These are phyloP conservation scores for Heliothis peltigera DNA, from an alignment of 2,888 invertebrate genomes.

Conservation along the genomic window DNA sequence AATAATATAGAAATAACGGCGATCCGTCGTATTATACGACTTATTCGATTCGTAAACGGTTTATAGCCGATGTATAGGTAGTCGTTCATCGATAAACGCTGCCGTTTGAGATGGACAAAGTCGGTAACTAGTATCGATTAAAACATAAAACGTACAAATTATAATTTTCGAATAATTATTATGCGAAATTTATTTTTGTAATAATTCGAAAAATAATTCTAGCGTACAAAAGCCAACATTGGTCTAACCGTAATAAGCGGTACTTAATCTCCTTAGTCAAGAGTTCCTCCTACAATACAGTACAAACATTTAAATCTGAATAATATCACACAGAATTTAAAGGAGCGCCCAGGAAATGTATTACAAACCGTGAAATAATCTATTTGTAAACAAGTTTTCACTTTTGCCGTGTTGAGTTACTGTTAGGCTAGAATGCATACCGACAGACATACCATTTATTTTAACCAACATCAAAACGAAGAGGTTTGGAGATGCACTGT, in stretches of 20 bases:
- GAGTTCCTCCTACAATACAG: neutral
- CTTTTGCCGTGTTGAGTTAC: neutral
- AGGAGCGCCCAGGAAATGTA: slow-evolving; percentile 13
- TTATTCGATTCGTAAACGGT: slow-evolving; percentile 40
- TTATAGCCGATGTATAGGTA: slow-evolving; percentile 31
- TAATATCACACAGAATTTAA: neutral
- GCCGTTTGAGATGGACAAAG: slow-evolving; percentile 10
- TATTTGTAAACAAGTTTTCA: slow-evolving; percentile 13
- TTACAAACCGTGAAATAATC: slow-evolving; percentile 18
- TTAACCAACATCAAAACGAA: no score
- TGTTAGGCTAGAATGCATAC: slow-evolving; percentile 1
- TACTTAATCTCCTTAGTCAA: no score
- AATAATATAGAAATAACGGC: slow-evolving; percentile 14
- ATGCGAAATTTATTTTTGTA: slow-evolving; percentile 1
- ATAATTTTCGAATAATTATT: neutral
- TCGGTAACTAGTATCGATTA: neutral
- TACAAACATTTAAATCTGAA: neutral
- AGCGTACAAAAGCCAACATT: no score
- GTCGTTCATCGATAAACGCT: slow-evolving; percentile 12
- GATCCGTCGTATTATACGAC: slow-evolving; percentile 2
- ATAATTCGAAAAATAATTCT: no score
- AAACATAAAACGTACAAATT: slow-evolving; percentile 16
- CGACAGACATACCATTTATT: neutral
- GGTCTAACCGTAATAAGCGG: no score
- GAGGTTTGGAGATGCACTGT: no score